Evolutionary conservation across 2,113 vertebrate genomes (phyloP).

Genomic region (Cyanistes caeruleus): DNA sequence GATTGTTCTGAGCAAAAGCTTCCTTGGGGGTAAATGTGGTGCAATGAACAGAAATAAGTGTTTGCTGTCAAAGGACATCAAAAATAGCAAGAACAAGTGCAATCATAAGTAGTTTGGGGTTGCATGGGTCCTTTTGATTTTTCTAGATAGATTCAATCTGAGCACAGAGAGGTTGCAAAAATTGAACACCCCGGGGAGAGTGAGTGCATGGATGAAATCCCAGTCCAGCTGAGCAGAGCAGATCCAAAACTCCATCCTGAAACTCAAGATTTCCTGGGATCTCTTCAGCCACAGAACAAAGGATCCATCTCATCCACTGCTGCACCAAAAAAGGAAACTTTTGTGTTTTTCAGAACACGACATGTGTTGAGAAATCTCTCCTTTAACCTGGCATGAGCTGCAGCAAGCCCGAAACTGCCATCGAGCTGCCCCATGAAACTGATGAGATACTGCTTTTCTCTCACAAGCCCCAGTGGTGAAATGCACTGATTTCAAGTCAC

Average conservation of each 20-base stretch:
- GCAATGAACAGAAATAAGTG: background rate
- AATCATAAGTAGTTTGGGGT: background rate
- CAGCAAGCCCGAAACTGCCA: background rate
- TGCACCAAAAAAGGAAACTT: background rate
- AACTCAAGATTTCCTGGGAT: background rate
- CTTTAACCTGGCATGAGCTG: background rate
- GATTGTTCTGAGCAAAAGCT: background rate
- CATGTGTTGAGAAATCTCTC: conserved; percentile 10
- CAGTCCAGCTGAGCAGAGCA: background rate
- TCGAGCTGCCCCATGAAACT: background rate
- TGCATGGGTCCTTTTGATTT: background rate
- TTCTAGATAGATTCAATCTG: background rate
- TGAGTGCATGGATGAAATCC: background rate
- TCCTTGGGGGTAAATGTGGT: background rate
- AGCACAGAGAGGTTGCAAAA: background rate
- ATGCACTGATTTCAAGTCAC: conserved; percentile 10
- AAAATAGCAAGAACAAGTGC: background rate
- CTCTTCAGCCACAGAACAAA: background rate
- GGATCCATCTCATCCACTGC: background rate
- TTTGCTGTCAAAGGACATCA: background rate
- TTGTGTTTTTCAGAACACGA: background rate
- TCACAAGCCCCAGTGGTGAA: background rate
- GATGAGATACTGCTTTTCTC: background rate
- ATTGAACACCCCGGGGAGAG: background rate
- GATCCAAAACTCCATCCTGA: background rate